Evolutionary conservation across 2,888 invertebrate genomes (phyloP), one percentile per base, ranked within the genome.

Genomic region (Leucophenga maculata): DNA sequence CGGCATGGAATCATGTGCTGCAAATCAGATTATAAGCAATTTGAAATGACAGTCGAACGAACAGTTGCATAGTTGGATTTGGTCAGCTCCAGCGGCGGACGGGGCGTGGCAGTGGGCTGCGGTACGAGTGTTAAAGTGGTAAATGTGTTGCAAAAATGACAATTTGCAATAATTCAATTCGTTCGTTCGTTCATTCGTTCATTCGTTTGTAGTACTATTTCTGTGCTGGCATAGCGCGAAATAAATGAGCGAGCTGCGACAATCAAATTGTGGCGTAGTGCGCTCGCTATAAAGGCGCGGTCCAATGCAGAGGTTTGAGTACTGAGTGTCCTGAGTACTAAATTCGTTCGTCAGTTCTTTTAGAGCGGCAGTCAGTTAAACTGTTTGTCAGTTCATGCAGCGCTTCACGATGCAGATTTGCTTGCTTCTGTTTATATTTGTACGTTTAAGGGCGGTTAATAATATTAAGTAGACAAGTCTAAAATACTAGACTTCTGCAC

Each of bases 101-200:
- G 52, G 50, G 50, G 55, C 18, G 52, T 26, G 14, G 62, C 68
- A 32, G n/a, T 60, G 60, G 67, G 14, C 57, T 22, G 14, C n/a
- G 22, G 54, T 46, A 52, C 60, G 57, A 57, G 59, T 59, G 59
- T 59, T 59, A 64, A 64, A 64, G 22, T 66, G 68, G 71, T 69
- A 72, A 73, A 77, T 77, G 77, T 77, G 75, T 74, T 74, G 65
- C 68, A 71, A 69, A 74, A 77, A 75, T 78, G 73, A 76, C 80
- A 79, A 72, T 75, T 71, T 66, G 74, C 77, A 70, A 76, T 78
- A 77, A 77, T 77, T 77, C 77, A 80, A 76, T 72, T 74, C 73
- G 69, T 72, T 74, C 55, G 60, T 26, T 67, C 68, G 64, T 65
- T 48, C 52, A 39, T 48, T 14, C 18, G 52, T 20, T 16, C 20